Evolutionary conservation across 2,797 vertebrate species (phyloP), one percentile per base, ranked within the genome.

Genomic region (Denticeps clupeoides): DNA sequence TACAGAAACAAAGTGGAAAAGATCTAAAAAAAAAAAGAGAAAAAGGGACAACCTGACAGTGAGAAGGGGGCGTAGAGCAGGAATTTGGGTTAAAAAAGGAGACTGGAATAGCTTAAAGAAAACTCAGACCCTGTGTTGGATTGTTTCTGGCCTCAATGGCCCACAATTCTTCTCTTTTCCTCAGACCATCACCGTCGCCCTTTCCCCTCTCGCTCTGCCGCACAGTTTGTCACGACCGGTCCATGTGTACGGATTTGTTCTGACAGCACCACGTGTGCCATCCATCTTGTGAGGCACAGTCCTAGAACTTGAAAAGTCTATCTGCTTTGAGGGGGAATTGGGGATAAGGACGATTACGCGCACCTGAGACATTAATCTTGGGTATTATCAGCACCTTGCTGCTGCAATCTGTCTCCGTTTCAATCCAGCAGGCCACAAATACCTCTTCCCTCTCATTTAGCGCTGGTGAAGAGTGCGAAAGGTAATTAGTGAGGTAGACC

Each of bases 1-100:
- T 74, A 50, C 50, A 67, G 73, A 67, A 82, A 78, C 79, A 80
- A 81, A 83, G 75, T 71, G 57, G 65, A 77, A 79, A 76, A 59
- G 64, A 66, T 72, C 60, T 8, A 68, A 56, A 74, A 62, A 63
- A 66, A 69, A 62, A 54, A 23, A 45, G 4, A 47, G 31, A 25
- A 11, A 31, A 49, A 51, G 37, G 21, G 25, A 15, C 37, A 11
- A 41, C 16, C 26, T 9, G 37, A 28, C 35, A 13, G 48, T 49
- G 33, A 12, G 37, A 13, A 35, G 13, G 47, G 24, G 23, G 42
- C 33, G 16, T 18, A 33, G 8, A 16, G 33, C 13, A 8, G 33
- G 16, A 18, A 15, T 32, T 26, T 19, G 29, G 22, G 13, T 2
- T n/a, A 49, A n/a, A n/a, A 7, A 25, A 5, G 26, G 28, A 26